These are phyloP conservation scores for Anas platyrhynchos DNA, from an alignment of 2,113 vertebrate species.

Conservation along the genomic window DNA sequence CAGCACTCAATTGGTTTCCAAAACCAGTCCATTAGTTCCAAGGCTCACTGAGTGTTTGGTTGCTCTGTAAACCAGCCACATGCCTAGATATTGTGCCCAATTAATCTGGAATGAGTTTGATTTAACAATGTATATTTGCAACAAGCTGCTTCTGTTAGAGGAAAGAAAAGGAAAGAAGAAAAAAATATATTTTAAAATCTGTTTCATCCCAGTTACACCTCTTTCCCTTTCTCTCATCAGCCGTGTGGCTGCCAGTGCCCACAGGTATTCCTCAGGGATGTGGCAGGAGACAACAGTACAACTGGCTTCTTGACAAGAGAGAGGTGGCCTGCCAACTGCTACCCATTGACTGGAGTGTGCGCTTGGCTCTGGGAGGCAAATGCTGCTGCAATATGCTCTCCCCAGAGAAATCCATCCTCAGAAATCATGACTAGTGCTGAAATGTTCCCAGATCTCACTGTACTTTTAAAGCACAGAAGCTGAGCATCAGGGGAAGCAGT, in stretches of 20 bases:
- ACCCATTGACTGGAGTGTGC: slow-evolving; percentile 58
- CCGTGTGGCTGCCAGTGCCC: slow-evolving; percentile 53
- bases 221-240: background rate
- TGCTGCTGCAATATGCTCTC: slow-evolving; percentile 33
- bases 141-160: slow-evolving; percentile 47
- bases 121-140: slow-evolving; percentile 15
- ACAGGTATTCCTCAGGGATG: slow-evolving; percentile 71
- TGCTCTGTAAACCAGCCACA: slow-evolving; percentile 68
- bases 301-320: slow-evolving; percentile 67
- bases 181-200: background rate
- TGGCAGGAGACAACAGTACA: slow-evolving; percentile 61
- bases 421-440: slow-evolving; percentile 25
- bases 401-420: slow-evolving; percentile 37
- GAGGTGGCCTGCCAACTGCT: slow-evolving; percentile 65
- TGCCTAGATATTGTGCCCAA: slow-evolving; percentile 73
- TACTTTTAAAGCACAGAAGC: background rate
- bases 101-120: slow-evolving; percentile 73
- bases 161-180: background rate
- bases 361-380: slow-evolving; percentile 63
- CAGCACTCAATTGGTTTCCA: slow-evolving; percentile 69
- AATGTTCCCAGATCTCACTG: slow-evolving; percentile 38
- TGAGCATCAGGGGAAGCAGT: background rate
- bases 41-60: slow-evolving; percentile 48
- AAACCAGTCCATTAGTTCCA: slow-evolving; percentile 63
- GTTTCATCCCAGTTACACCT: slow-evolving; percentile 37